Evolutionary conservation across 2,113 vertebrate species (phyloP).

Genomic region (Cathartes aura): DNA sequence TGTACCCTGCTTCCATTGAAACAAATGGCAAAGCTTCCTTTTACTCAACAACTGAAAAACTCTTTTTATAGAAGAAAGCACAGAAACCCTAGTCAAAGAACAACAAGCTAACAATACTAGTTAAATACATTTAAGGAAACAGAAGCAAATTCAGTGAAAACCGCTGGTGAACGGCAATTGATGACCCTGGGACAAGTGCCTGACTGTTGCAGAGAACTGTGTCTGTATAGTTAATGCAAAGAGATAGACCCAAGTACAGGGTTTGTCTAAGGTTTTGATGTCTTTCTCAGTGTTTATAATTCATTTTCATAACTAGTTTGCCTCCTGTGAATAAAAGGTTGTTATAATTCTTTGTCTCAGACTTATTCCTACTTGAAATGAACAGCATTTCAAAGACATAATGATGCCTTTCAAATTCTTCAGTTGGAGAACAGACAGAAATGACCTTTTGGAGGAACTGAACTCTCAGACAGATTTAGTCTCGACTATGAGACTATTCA

Average conservation of each 20-base stretch:
- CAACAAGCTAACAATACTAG: not conserved
- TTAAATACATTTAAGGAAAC: not conserved
- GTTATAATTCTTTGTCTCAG: not conserved
- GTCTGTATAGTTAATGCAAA: not conserved
- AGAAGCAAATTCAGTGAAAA: not conserved
- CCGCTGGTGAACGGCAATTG: not conserved
- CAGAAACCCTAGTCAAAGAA: not conserved
- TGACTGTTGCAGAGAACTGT: not conserved
- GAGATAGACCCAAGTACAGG: accelerated
- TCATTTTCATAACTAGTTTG: not conserved
- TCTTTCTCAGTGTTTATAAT: not conserved
- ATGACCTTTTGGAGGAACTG: not conserved
- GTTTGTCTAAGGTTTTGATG: not conserved
- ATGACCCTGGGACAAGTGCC: not conserved
- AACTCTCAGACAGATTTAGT: not conserved
- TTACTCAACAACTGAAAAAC: not conserved
- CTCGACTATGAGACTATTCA: not conserved
- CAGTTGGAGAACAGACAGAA: not conserved
- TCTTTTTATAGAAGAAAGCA: not conserved
- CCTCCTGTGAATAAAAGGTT: not conserved
- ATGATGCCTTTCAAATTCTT: not conserved
- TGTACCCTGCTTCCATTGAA: not conserved
- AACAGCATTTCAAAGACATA: not conserved
- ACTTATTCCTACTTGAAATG: not conserved
- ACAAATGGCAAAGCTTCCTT: not conserved